Base-by-base conservation (phyloP, 1,140 invertebrate species). In the Apis laboriosa region DNA sequence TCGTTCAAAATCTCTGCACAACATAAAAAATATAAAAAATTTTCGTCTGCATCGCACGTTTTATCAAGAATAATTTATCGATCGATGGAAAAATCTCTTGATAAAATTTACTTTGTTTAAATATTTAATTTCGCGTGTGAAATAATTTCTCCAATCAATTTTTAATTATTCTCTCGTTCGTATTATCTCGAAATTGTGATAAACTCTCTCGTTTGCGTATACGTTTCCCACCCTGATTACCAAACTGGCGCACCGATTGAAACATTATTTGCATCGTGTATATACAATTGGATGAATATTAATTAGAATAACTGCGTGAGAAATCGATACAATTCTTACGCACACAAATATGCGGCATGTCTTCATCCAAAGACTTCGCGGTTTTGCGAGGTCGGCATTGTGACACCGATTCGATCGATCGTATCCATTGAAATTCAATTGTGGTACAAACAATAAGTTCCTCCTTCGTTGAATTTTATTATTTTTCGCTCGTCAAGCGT, bases 291-390 rank as follows among this genome's bases (percentile, higher is more conserved):
- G 11, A 66, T n/a, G n/a, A 28, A 56, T 9, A 28, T 80, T 80
- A 80, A 80, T 80, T 79, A 24, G 49, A 55, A 28, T 9, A 24
- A 28, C 21, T 24, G 70, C 49, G 61, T 49, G 79, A 49, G 71
- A 80, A 80, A 75, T 75, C 71, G 79, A 80, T 80, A 80, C 61
- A 49, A 56, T 8, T n/a, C 34, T 70, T 70, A 56, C 9, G 12
- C 19, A 60, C 2, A 60, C 61, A 28, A 53, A 51, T 7, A 28
- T 17, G 53, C n/a, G 7, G 4, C 34, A 7, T 7, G 2, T 43
- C 7, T 28, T 78, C 4, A 56, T 28, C 61, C 61, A 21, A 21
- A 7, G 24, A 61, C 53, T 75, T 66, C n/a, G 79, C 13, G 79
- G 71, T 80, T 80, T 80, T 11, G 56, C 71, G 61, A 66, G 61